Conservation (phyloP, 2,113 vertebrate species). For the Poeciliopsis turrubarensis region DNA sequence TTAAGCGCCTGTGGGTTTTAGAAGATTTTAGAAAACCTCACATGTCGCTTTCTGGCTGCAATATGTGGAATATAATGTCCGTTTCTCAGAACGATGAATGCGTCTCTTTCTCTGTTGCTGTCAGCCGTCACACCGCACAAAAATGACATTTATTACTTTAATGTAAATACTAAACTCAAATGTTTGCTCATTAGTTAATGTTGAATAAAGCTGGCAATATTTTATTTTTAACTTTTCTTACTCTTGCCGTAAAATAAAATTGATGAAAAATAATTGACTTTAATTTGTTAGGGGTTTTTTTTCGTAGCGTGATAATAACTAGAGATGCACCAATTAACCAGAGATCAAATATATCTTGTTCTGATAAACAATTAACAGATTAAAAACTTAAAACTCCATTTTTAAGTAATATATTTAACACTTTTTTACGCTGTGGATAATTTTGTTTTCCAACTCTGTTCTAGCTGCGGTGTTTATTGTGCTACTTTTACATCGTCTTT, state of each 20-base stretch:
- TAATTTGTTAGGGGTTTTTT: slow-evolving; percentile 8
- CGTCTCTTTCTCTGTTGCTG: not conserved
- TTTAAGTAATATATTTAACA: too few relatives aligned
- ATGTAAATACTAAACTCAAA: not conserved
- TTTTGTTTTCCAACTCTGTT: too few relatives aligned
- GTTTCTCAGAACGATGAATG: not conserved
- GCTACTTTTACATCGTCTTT: too few relatives aligned
- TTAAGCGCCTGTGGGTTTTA: not conserved
- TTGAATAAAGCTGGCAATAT: not conserved
- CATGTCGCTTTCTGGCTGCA: not conserved
- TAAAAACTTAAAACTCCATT: too few relatives aligned
- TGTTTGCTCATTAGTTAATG: not conserved
- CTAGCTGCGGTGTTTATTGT: too few relatives aligned
- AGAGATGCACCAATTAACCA: too few relatives aligned
- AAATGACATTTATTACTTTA: slow-evolving; percentile 6
- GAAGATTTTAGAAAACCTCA: not conserved
- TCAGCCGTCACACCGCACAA: not conserved
- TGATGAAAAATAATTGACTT: not conserved
- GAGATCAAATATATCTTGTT: too few relatives aligned
- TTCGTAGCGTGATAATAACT: not conserved
- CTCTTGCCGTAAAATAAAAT: not conserved
- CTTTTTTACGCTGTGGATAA: too few relatives aligned
- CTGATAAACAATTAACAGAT: too few relatives aligned
- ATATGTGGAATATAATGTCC: not conserved
- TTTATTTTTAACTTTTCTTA: not conserved